A percentile compares a stretch with the other conserved stretches of the same genome.
Conservation (phyloP, 2,113 vertebrate genomes). For the Rhinolophus ferrumequinum region DNA sequence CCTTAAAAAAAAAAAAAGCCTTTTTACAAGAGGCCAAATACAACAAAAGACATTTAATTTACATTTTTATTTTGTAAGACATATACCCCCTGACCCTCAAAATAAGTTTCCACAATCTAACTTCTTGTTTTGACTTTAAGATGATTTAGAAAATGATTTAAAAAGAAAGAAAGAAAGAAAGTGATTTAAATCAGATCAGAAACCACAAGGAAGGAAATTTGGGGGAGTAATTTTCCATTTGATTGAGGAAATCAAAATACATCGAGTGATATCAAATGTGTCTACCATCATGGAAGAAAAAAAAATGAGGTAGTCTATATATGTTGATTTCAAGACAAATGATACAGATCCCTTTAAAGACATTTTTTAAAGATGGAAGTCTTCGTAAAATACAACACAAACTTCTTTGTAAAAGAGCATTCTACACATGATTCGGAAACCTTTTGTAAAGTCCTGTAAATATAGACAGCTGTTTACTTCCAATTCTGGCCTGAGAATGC, state of each 20-base stretch:
- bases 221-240: constrained; percentile 30
- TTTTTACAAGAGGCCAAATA: constrained; percentile 27
- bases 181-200: constrained; percentile 29
- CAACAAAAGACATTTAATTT: constrained; percentile 49
- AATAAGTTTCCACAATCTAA: constrained; percentile 31
- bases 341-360: neutral
- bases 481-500: neutral
- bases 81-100: neutral
- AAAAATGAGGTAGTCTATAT: neutral
- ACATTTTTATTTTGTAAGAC: constrained; percentile 37
- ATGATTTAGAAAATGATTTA: constrained; percentile 47
- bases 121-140: constrained; percentile 1
- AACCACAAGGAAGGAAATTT: constrained; percentile 18
- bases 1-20: neutral
- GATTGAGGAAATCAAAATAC: constrained; percentile 45
- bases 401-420: neutral
- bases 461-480: neutral
- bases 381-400: constrained; percentile 19
- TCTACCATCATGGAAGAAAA: neutral
- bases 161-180: constrained; percentile 38
- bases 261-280: neutral
- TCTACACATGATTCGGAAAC: neutral
- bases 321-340: constrained; percentile 12
- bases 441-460: neutral
- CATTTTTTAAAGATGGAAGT: neutral